These are phyloP conservation scores for Anabacerthia variegaticeps DNA, from an alignment of 2,797 vertebrate genomes.

Conservation along the genomic window DNA sequence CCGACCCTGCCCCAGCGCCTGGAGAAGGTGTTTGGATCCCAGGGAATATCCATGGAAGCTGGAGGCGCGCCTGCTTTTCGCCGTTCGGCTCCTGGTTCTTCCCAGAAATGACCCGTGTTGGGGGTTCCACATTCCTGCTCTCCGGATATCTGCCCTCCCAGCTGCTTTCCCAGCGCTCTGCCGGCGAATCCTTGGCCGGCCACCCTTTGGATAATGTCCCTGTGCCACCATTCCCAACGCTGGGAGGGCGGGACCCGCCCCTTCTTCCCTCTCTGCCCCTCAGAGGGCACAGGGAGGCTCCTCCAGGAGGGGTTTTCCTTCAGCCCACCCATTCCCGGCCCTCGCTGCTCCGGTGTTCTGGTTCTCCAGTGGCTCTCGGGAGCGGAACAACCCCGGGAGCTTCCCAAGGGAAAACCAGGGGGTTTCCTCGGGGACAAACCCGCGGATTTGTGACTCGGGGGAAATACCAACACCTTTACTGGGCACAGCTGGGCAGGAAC, in stretches of 20 bases:
- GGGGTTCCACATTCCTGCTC: rapidly evolving
- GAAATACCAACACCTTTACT: rapidly evolving
- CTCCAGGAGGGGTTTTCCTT: not conserved
- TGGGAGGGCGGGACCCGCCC: not conserved
- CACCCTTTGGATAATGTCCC: not conserved
- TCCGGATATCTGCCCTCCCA: rapidly evolving
- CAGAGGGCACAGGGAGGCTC: rapidly evolving
- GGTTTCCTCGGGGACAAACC: rapidly evolving
- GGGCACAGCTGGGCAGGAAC: not conserved
- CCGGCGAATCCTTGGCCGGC: not conserved
- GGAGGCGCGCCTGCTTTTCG: not conserved
- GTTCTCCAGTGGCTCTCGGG: rapidly evolving
- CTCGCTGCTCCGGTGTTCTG: not conserved
- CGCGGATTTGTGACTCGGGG: not conserved
- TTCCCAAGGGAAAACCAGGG: not conserved
- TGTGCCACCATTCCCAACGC: not conserved
- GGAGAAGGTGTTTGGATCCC: not conserved
- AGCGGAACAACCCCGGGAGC: too few relatives aligned
- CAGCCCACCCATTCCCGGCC: rapidly evolving
- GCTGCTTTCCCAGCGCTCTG: not conserved
- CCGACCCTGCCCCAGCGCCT: not conserved
- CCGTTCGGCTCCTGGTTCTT: not conserved
- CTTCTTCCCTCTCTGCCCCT: not conserved
- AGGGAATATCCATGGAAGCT: not conserved
- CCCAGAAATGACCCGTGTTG: rapidly evolving